Evolutionary conservation across 2,888 invertebrate genomes (phyloP).

Genomic region (Ormyrus rosae): DNA sequence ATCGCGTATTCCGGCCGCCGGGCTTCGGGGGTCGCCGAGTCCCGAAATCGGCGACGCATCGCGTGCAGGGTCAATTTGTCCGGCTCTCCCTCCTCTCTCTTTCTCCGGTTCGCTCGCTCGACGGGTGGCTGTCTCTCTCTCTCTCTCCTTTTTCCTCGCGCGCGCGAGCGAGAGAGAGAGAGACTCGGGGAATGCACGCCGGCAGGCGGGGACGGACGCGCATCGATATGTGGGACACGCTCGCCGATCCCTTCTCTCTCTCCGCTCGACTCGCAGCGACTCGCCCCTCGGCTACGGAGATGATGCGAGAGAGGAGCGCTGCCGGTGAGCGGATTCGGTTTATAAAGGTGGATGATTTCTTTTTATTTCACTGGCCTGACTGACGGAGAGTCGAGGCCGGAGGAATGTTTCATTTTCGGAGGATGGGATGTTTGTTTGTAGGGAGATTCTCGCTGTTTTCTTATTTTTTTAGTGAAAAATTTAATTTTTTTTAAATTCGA

Average conservation of each 20-base stretch:
- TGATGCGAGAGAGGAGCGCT: too few relatives aligned
- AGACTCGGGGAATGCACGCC: slow-evolving; percentile 57
- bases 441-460: too few relatives aligned
- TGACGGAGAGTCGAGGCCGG: too few relatives aligned
- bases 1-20: background rate
- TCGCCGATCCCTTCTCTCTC: slow-evolving; percentile 46
- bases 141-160: background rate
- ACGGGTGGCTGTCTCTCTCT: slow-evolving; percentile 31
- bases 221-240: slow-evolving; percentile 73
- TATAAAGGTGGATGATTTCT: too few relatives aligned
- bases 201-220: slow-evolving; percentile 23
- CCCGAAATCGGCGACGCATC: background rate
- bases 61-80: slow-evolving; percentile 42
- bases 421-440: too few relatives aligned
- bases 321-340: too few relatives aligned
- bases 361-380: too few relatives aligned
- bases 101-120: background rate
- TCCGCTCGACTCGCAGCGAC: background rate
- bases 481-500: too few relatives aligned
- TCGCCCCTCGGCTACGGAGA: too few relatives aligned
- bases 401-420: too few relatives aligned
- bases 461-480: too few relatives aligned
- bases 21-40: background rate
- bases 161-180: too few relatives aligned
- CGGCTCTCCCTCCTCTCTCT: background rate